Base-by-base conservation (phyloP, 2,888 invertebrate species). In the Liodrosophila aerea region DNA sequence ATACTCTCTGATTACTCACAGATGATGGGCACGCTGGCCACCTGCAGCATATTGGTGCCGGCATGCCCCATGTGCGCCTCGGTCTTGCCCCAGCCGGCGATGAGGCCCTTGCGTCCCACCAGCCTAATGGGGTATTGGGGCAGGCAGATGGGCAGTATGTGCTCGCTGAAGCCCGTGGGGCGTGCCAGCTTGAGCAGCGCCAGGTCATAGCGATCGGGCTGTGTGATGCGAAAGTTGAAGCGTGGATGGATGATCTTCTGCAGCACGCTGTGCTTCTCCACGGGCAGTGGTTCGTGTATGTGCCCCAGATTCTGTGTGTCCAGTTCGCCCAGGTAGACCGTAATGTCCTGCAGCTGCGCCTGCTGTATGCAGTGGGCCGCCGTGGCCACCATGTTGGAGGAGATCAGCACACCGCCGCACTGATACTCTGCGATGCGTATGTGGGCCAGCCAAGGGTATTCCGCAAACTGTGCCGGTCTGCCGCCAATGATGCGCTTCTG, bases 381-480 rank as follows among this genome's bases (percentile, higher is more conserved):
- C 0, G 95, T 96, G 0, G 95, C 95, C 2, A 96, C 94, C 76
- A 89, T 88, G 88, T 92, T 92, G 0, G 93, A 92, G 1, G 95
- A 95, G 29, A 96, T 94, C 92, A 96, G 89, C 0, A 95, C 95
- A 0, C 96, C 96, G 1, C 96, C 96, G 80, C 96, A 96, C 83
- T 96, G 96, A 84, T 94, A 96, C 73, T 95, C 94, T 0, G 94
- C 93, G 73, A 96, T 95, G 84, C 96, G 93, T 63, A 96, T 94
- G 77, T 96, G 96, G 0, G 95, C 95, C 87, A 96, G 96, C 96
- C 96, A 96, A 0, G 96, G 96, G 84, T 95, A 95, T 90, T 95
- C 95, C 0, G 89, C 90, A 41, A 92, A 95, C 69, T 92, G 91
- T 0, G 96, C 96, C 71, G 95, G 94, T 2, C 94, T 91, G 0